Evolutionary conservation across 1,140 invertebrate genomes (phyloP).

Genomic region (Lucilia cuprina): DNA sequence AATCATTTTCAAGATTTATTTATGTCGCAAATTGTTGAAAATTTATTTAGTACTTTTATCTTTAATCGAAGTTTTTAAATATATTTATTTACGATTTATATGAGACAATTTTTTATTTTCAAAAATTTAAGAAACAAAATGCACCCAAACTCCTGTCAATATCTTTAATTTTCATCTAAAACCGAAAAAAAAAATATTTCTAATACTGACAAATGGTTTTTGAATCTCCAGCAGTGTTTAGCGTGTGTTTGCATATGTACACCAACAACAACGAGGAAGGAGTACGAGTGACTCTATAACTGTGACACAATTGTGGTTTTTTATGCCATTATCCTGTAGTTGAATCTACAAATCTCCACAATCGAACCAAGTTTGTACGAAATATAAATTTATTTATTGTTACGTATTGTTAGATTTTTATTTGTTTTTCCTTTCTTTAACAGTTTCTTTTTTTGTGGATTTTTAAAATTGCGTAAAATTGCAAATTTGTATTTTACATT

Average conservation of each 20-base stretch:
- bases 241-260: not conserved
- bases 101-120: too few relatives aligned
- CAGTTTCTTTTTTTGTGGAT: not conserved
- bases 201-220: not conserved
- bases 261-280: not conserved
- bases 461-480: not conserved
- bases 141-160: too few relatives aligned
- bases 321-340: not conserved
- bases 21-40: too few relatives aligned
- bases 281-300: too few relatives aligned
- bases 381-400: too few relatives aligned
- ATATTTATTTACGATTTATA: too few relatives aligned
- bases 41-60: too few relatives aligned
- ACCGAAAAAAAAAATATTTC: not conserved
- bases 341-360: not conserved
- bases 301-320: not conserved
- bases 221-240: not conserved
- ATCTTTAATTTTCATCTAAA: too few relatives aligned
- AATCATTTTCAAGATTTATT: too few relatives aligned
- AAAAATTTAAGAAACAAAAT: too few relatives aligned
- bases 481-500: not conserved
- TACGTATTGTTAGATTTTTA: not conserved
- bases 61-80: too few relatives aligned
- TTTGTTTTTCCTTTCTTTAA: not conserved
- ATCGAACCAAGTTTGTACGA: not conserved